Percentiles rank a stretch among this genome's conserved stretches.
These are phyloP conservation scores for Anarhynchus alexandrinus DNA, from an alignment of 2,113 vertebrate genomes.

Conservation along the genomic window DNA sequence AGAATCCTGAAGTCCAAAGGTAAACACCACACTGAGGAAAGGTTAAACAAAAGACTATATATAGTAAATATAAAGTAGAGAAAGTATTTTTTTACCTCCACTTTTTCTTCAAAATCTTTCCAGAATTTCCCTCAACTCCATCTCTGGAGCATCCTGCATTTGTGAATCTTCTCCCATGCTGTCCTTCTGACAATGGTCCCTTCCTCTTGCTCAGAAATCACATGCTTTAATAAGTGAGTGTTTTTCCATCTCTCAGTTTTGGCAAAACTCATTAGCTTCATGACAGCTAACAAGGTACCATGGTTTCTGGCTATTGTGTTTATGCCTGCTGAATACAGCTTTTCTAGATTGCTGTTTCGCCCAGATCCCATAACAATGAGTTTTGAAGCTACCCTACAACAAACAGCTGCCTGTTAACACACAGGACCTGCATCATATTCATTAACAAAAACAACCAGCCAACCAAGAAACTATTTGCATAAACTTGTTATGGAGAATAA, in stretches of 20 bases:
- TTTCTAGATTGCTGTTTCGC: not conserved
- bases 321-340: not conserved
- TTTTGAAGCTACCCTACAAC: not conserved
- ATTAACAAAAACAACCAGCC: not conserved
- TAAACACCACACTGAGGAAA: not conserved
- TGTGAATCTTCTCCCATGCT: not conserved
- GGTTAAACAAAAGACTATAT: not conserved
- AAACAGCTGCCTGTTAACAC: not conserved
- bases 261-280: not conserved
- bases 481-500: not conserved
- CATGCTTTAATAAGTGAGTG: not conserved
- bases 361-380: not conserved
- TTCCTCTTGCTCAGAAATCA: not conserved
- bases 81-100: not conserved
- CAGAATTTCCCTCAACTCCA: not conserved
- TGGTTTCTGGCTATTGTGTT: not conserved
- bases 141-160: not conserved
- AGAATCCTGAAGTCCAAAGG: not conserved
- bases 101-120: not conserved
- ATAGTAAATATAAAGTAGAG: not conserved
- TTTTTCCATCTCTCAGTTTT: not conserved
- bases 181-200: no score
- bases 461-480: constrained; percentile 6
- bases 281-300: not conserved
- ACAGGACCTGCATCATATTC: not conserved